phyloP scores from a whole-genome alignment of 2,797 vertebrate species.

The Acipenser ruthenus region DNA sequence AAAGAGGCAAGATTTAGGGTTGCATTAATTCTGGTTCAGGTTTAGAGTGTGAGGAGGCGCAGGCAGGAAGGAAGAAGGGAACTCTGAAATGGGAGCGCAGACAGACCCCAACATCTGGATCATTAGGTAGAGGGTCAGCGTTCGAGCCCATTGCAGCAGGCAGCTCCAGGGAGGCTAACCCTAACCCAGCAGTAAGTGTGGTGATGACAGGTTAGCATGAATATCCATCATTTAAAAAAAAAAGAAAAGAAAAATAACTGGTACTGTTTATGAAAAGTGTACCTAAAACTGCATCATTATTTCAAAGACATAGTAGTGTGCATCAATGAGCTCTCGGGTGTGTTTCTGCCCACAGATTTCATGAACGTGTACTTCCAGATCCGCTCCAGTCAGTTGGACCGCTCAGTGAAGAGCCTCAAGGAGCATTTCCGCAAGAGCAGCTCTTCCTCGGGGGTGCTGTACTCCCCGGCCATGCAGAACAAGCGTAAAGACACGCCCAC shows the following conservation, averaged over 20 bases:
- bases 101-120: neutral
- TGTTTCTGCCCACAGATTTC: slow-evolving; percentile 66
- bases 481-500: slow-evolving; percentile 97
- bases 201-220: neutral
- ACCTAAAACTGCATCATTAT: too few relatives aligned
- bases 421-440: slow-evolving; percentile 97
- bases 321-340: too few relatives aligned
- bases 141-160: slow-evolving; percentile 10
- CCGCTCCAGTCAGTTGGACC: slow-evolving; percentile 87
- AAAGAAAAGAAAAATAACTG: too few relatives aligned
- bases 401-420: slow-evolving; percentile 89
- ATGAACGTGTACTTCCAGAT: slow-evolving; percentile 99
- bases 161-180: slow-evolving; percentile 7
- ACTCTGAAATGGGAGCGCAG: slow-evolving; percentile 13
- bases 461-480: slow-evolving; percentile 89
- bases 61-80: slow-evolving; percentile 12
- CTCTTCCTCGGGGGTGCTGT: slow-evolving; percentile 76
- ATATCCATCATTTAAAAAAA: too few relatives aligned
- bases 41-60: slow-evolving; percentile 20
- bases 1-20: neutral
- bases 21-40: slow-evolving; percentile 18
- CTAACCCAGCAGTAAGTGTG: slow-evolving; percentile 17
- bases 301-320: too few relatives aligned
- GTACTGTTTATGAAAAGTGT: too few relatives aligned
- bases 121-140: slow-evolving; percentile 6